Evolutionary conservation across 1,140 invertebrate genomes (phyloP).

Genomic region (Lepidurus arcticus): DNA sequence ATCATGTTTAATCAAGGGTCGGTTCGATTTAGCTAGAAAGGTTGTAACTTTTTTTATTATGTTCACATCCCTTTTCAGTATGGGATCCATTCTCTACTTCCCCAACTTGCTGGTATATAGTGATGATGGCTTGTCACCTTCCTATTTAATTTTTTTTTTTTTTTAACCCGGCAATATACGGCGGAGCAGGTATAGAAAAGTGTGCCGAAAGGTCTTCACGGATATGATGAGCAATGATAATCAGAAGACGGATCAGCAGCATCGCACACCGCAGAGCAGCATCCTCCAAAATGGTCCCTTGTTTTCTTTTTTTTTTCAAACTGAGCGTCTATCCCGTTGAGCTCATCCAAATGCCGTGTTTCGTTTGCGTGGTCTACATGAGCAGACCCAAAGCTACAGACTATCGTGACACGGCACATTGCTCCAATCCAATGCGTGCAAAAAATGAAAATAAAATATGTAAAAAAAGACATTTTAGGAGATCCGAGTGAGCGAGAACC

Average conservation of each 20-base stretch:
- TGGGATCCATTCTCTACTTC: too few species aligned
- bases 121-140: neutral
- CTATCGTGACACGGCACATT: slow-evolving; percentile 18
- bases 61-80: too few species aligned
- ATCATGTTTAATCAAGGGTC: too few species aligned
- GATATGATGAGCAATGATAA: neutral
- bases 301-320: neutral
- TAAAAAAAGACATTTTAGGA: neutral
- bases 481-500: slow-evolving; percentile 14
- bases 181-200: neutral
- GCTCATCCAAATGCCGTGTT: neutral
- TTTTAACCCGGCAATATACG: neutral
- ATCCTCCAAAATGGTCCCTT: neutral
- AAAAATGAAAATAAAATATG: neutral
- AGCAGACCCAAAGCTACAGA: slow-evolving; percentile 13
- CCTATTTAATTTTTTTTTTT: too few species aligned
- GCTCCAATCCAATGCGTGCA: slow-evolving; percentile 2
- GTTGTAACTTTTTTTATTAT: too few species aligned
- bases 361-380: slow-evolving; percentile 14
- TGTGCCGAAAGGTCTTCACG: neutral
- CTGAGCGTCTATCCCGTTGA: neutral
- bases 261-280: neutral
- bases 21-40: too few species aligned
- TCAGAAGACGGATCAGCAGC: neutral
- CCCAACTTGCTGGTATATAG: neutral